Base-by-base conservation (phyloP, 2,888 invertebrate species). In the Tetragonisca angustula region DNA sequence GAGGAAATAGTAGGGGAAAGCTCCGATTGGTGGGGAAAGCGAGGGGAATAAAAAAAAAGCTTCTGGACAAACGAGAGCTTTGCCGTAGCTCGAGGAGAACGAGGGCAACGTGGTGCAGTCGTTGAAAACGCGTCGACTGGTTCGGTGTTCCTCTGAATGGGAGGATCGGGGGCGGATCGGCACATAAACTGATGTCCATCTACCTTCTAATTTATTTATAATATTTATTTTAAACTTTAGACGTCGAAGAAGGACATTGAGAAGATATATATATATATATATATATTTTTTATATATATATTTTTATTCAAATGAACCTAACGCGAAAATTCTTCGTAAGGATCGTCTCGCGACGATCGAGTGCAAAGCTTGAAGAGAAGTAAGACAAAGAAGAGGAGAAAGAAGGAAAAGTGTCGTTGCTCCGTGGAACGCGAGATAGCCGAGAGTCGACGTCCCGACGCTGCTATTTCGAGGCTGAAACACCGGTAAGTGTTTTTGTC, bases 391-490 rank as follows among this genome's bases (percentile, higher is more conserved):
- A 76, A 62, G 61, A 54, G 64, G 76, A 75, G 76, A 78, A 87
- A 81, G 75, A 68, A 83, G 76, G 68, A 78, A 81, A 87, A 82
- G 85, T 86, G 83, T 84, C 87, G 86, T 76, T 83, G 84, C 78
- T 65, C 77, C 54, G 70, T 76, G 81, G 81, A 88, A 85, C 82
- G 82, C 74, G 81, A 85, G 81, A 83, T 79, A 76, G 81, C 54
- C 76, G 69, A 84, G 79, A 89, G 85, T 87, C 88, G 87, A 87
- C 86, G 81, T 82, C 88, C 78, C 88, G 83, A 84, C 79, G 87
- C 85, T 86, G 90, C 91, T 93, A 93, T 93, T 93, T 93, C 91
- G 91, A 92, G 93, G 91, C 81, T 87, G 82, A 81, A 86, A 84
- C 79, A 78, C 79, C 81, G 91, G 91, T 90, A 81, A 90, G 90